These are phyloP conservation scores for Falco cherrug DNA, from an alignment of 2,797 vertebrate genomes.

Conservation along the genomic window DNA sequence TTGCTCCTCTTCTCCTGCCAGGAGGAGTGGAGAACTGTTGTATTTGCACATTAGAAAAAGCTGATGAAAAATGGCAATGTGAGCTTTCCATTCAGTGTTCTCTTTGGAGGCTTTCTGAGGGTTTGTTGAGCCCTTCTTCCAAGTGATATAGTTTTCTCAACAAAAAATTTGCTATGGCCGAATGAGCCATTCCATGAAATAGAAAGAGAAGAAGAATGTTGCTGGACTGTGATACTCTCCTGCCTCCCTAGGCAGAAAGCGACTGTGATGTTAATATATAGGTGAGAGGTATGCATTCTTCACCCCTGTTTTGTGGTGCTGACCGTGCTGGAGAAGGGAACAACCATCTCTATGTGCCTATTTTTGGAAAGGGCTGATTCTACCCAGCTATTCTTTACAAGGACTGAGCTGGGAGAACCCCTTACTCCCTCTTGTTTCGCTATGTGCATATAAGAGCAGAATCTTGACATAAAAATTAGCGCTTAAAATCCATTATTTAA, in stretches of 20 bases:
- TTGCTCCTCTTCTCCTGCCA: neutral
- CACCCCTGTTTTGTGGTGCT: neutral
- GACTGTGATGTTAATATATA: neutral
- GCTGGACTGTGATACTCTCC: neutral
- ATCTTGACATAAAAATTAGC: neutral
- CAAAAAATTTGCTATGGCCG: neutral
- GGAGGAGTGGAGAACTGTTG: neutral
- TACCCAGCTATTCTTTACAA: neutral
- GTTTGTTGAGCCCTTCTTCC: neutral
- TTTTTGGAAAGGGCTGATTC: neutral
- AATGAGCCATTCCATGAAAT: neutral
- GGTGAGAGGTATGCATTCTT: neutral
- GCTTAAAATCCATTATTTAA: conserved; percentile 52
- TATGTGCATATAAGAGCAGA: neutral
- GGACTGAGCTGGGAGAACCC: neutral
- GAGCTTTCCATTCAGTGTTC: neutral
- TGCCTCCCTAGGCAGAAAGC: neutral
- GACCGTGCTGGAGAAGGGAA: neutral
- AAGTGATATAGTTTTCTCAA: neutral
- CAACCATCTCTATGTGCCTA: too few species aligned
- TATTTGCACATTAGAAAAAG: neutral
- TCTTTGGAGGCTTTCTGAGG: neutral
- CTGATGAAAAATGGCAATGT: neutral
- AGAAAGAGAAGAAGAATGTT: neutral
- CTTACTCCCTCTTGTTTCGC: neutral